Base-by-base conservation (phyloP, 2,888 invertebrate species). In the Melanotus villosus region DNA sequence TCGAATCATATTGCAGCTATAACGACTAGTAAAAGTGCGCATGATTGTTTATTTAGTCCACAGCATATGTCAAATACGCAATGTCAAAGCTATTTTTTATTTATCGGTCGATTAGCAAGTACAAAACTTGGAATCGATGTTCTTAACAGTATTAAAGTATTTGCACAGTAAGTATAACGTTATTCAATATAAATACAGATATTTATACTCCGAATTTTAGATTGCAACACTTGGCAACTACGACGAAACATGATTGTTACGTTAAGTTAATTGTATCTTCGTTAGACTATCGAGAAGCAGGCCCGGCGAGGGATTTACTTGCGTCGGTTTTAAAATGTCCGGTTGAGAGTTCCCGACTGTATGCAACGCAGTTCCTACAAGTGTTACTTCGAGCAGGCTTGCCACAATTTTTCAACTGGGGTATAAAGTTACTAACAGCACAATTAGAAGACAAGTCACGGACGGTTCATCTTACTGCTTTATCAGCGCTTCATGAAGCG, bases 21-120 rank as follows among this genome's bases (percentile, higher is more conserved):
- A 52, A 89, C 90, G 45, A 90, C 89, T 1, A 90, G 92, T 1
- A 89, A 90, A 75, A 92, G 92, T 74, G 94, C 94, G 0, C 94
- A 95, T 81, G 95, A 95, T 80, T 95, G 95, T 75, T 85, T 96
- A 16, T 94, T 96, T 79, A 95, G 95, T 83, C 96, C 96, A 0
- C 92, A 93, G 76, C 93, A 94, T 82, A 92, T 96, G 90, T 89
- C 91, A 76, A 94, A 92, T 79, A 96, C 97, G 0, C 93, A 96
- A 86, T 95, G 96, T 82, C 97, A 97, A 84, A 93, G 94, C 87
- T 98, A 98, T 87, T 98, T 98, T 85, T 88, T 98, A 45, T 94
- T 97, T 82, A 90, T 98, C 71, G 98, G 98, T 0, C 92, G 95
- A 76, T 88, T 98, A 79, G 92, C 93, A 76, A 91, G 93, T 72